A percentile compares a stretch with the other conserved stretches of the same genome.
Conservation (phyloP, 2,888 invertebrate genomes). For the Chaetogeoica ovagalla region DNA sequence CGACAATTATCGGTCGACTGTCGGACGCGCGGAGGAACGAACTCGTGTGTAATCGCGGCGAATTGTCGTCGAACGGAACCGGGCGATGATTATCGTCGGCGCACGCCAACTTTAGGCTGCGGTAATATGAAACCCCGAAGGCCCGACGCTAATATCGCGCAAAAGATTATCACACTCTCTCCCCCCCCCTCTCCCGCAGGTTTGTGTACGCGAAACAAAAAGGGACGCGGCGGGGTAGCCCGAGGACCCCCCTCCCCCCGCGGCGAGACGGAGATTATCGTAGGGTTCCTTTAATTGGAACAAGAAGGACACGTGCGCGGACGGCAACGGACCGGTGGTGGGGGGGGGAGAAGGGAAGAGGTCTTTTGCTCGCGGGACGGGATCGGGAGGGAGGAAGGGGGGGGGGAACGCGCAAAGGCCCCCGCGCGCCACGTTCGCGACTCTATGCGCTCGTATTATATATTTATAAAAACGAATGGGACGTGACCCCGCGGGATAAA, state of each 20-base stretch:
- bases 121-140: slow-evolving; percentile 39
- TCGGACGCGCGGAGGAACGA: no score
- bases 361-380: no score
- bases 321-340: neutral
- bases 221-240: neutral
- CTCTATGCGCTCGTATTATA: slow-evolving; percentile 17
- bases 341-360: neutral
- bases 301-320: slow-evolving; percentile 40
- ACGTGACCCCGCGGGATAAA: slow-evolving; percentile 54
- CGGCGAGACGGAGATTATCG: slow-evolving; percentile 38
- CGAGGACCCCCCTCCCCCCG: slow-evolving; percentile 27
- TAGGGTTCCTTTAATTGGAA: slow-evolving; percentile 49
- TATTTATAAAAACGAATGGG: neutral
- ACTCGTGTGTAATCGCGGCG: slow-evolving; percentile 17
- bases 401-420: neutral
- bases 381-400: no score
- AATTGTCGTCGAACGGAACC: neutral
- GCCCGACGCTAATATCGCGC: slow-evolving; percentile 46
- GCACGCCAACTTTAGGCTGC: neutral
- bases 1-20: no score
- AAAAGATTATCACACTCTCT: slow-evolving; percentile 48
- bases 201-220: slow-evolving; percentile 29
- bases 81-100: slow-evolving; percentile 3
- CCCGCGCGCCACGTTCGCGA: slow-evolving; percentile 37
- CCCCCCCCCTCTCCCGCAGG: no score